phyloP scores from a whole-genome alignment of 2,797 vertebrate species.

The Pelobates cultripes region DNA sequence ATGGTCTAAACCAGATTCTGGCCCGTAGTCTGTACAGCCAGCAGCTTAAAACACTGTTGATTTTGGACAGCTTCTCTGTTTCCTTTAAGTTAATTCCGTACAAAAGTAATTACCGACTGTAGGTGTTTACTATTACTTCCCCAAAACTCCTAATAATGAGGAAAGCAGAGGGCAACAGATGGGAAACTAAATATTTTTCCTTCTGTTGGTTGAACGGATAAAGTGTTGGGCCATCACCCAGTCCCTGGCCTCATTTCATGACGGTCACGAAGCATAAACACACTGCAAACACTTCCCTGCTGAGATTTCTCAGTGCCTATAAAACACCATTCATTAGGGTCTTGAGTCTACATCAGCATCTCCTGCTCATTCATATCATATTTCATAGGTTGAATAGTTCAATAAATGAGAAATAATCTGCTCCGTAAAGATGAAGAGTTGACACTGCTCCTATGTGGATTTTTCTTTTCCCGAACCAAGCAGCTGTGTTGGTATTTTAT shows the following conservation, averaged over 20 bases:
- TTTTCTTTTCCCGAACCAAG: slow-evolving; percentile 63
- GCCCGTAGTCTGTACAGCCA: too few relatives aligned
- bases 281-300: slow-evolving; percentile 8
- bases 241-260: slow-evolving; percentile 5
- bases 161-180: slow-evolving; percentile 4
- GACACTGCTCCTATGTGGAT: slow-evolving; percentile 52
- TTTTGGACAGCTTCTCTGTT: not conserved
- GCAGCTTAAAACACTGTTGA: too few relatives aligned
- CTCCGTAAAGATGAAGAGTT: slow-evolving; percentile 56
- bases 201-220: not conserved
- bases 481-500: slow-evolving; percentile 66
- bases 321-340: slow-evolving; percentile 3
- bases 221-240: slow-evolving; percentile 15
- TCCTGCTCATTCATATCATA: slow-evolving; percentile 40
- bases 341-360: slow-evolving; percentile 1
- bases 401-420: slow-evolving; percentile 58
- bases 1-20: too few relatives aligned
- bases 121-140: slow-evolving; percentile 23
- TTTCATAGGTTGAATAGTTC: slow-evolving; percentile 59
- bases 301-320: slow-evolving; percentile 4
- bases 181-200: slow-evolving; percentile 22
- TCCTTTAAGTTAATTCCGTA: slow-evolving; percentile 3
- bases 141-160: slow-evolving; percentile 19
- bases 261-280: not conserved
- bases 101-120: slow-evolving; percentile 5